Evolutionary conservation across 2,113 vertebrate genomes (phyloP), one percentile per base, ranked within the genome.

Genomic region (Protobothrops flavoviridis): DNA sequence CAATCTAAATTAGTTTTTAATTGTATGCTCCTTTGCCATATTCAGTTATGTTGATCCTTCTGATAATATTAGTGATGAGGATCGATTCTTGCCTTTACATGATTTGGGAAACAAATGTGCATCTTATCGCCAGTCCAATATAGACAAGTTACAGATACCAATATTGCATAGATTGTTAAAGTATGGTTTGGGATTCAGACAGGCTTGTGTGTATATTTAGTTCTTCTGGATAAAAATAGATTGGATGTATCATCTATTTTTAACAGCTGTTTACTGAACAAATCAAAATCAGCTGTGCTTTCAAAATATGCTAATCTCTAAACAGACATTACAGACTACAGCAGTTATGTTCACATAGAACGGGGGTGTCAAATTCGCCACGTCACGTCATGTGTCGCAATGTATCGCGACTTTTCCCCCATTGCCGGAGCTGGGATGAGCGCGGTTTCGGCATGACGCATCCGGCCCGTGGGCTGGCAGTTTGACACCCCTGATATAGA

Each of bases 1-100:
- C 12, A 85, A 92, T 89, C 94, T 94, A 43, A 88, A 0, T 50
- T 64, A 92, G 39, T 24, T 95, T 95, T 53, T 90, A 55, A 59
- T 95, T 0, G 0, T 74, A 48, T 94, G 55, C 50, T 3, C 12
- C 85, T 56, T 11, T 26, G 23, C 33, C n/a, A 33, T 39, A 43
- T 39, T 50, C 24, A 86, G 33, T 39, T 50, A 29, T 52, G 48
- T 5, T 87, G 23, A 87, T 29, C 24, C 55, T 85, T 81, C 74
- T 87, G 13, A 50, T 87, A 52, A 87, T 45, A 39, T 91, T 57
- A 81, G 24, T 45, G 24, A 43, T 86, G 21, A 11, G 6, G 43
- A 91, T 23, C 0, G 13, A 57, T 91, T 86, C 50, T 94, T 6
- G 23, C 24, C n/a, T 33, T 39, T 88, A 56, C 17, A 55, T 56